Evolutionary conservation across 2,888 invertebrate genomes (phyloP), one percentile per base, ranked within the genome.

Genomic region (Myathropa florea): DNA sequence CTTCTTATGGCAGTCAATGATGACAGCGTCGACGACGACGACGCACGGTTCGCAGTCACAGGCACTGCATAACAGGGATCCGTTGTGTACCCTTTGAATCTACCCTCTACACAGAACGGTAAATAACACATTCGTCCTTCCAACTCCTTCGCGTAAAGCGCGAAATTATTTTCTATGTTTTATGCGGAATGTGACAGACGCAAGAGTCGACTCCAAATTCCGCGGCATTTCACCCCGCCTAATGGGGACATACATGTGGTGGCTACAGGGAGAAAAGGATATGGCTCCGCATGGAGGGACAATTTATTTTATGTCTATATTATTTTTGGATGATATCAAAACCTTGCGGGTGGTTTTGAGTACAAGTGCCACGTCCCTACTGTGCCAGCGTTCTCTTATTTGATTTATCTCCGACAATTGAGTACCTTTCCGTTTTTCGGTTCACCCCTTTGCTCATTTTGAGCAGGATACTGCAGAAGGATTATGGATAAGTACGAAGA

Each of bases 1-100:
- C 82, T 85, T 46, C 85, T 85, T 85, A 85, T 81, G 82, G 85
- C 85, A 85, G 82, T 82, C 85, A 82, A 81, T 82, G 82, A 85
- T 24, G 77, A 76, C 80, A 46, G 39, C 24, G 30, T 61, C 64
- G 28, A 28, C 26, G 55, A 46, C 28, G 6, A 53, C 26, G 76
- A 30, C 7, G 36, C 63, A 53, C 18, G 3, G n/a, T 9, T 1
- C 12, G 12, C 7, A 30, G 14, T 4, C 28, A 26, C 33, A 33
- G 57, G n/a, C 28, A 59, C 39, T 64, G 55, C 14, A 59, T 39
- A 57, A 26, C 36, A 4, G 39, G 65, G 65, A 23, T 30, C 53
- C n/a, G 26, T 60, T 55, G 24, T 39, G 21, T 64, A 59, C 28
- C 53, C 36, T 71, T 39, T 23, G 23, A 14, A n/a, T n/a, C n/a